A percentile compares a stretch with the other conserved stretches of the same genome.
These are phyloP conservation scores for Meteorus colon DNA, from an alignment of 2,888 invertebrate species.

Conservation along the genomic window DNA sequence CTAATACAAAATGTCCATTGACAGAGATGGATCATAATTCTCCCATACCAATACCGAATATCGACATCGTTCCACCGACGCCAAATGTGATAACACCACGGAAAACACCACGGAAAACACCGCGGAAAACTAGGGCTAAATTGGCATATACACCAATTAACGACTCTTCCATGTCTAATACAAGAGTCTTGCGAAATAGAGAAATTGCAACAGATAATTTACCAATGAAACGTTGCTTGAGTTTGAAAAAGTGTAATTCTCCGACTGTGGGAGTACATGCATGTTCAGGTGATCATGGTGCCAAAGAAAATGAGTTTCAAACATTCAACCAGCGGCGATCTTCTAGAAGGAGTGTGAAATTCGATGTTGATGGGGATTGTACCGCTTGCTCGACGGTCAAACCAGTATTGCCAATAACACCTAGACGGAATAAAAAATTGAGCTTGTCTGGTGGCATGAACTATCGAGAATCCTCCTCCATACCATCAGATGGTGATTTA, in stretches of 20 bases:
- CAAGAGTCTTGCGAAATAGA: conserved; percentile 53
- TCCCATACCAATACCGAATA: not conserved
- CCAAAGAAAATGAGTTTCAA: conserved; percentile 43
- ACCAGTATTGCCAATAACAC: conserved; percentile 52
- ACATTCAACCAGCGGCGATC: conserved; percentile 43
- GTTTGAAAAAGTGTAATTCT: conserved; percentile 36
- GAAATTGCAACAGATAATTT: conserved; percentile 40
- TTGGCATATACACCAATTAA: not conserved
- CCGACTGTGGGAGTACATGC: conserved; percentile 16
- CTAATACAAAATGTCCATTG: not conserved
- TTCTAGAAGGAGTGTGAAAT: conserved; percentile 54
- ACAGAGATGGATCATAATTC: not conserved
- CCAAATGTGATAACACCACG: not conserved
- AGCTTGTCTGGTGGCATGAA: conserved; percentile 42
- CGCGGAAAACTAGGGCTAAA: conserved; percentile 24
- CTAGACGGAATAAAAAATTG: conserved; percentile 49
- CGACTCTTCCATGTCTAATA: conserved; percentile 24
- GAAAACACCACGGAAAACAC: not conserved
- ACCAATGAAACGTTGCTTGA: conserved; percentile 37
- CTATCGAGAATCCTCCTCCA: conserved; percentile 18
- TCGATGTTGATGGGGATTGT: conserved; percentile 55
- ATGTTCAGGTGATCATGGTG: conserved; percentile 7
- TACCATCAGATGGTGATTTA: conserved; percentile 38
- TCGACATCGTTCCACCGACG: no score
- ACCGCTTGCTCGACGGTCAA: conserved; percentile 46